These are phyloP conservation scores for Hypomecis atomaria DNA, from an alignment of 2,888 invertebrate species.

Conservation along the genomic window DNA sequence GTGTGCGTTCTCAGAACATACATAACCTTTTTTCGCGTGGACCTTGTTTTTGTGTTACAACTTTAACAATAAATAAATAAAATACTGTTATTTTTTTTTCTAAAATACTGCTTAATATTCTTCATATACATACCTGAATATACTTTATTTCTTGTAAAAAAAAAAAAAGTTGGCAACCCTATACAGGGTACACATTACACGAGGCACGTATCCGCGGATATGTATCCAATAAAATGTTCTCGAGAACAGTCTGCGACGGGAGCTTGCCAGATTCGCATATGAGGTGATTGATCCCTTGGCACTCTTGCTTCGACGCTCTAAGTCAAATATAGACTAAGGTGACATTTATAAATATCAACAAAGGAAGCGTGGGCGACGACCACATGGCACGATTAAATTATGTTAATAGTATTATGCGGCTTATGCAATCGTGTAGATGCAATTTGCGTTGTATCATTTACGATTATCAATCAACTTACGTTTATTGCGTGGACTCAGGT, in stretches of 20 bases:
- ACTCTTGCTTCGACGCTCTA: conserved; percentile 26
- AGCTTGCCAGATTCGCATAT: conserved; percentile 41
- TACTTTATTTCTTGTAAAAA: too few relatives aligned
- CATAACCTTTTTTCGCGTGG: too few relatives aligned
- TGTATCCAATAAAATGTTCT: conserved; percentile 19
- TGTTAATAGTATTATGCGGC: conserved; percentile 18
- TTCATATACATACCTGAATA: too few relatives aligned
- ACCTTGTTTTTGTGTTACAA: too few relatives aligned
- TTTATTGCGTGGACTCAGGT: background rate
- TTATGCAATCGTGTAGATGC: conserved; percentile 28
- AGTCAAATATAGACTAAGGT: conserved; percentile 44
- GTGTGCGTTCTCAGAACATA: too few relatives aligned
- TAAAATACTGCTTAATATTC: too few relatives aligned
- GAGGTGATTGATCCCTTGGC: conserved; percentile 55
- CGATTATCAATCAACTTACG: conserved; percentile 1
- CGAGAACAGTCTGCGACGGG: conserved; percentile 42
- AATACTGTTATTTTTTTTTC: too few relatives aligned
- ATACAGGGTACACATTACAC: background rate
- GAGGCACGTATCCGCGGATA: too few relatives aligned
- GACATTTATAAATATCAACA: conserved; percentile 54
- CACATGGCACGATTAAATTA: conserved; percentile 32
- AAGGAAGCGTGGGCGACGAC: conserved; percentile 45
- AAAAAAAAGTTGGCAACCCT: too few relatives aligned
- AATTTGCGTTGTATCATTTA: conserved; percentile 26
- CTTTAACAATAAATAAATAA: too few relatives aligned